phyloP scores from a whole-genome alignment of 2,113 vertebrate species.

The Polypterus senegalus region DNA sequence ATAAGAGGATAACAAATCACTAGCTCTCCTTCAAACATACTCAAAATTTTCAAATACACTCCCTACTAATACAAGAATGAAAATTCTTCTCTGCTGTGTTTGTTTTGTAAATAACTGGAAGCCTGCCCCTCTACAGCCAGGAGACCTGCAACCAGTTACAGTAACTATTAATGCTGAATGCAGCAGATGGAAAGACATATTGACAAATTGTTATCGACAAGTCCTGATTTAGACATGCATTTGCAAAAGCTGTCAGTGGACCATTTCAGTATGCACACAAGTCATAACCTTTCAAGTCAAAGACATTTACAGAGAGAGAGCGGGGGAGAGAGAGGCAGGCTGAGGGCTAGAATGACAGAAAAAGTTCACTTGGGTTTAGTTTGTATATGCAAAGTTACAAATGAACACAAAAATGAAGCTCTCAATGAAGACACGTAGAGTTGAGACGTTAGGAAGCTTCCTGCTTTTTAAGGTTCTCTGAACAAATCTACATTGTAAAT shows the following conservation, averaged over 20 bases:
- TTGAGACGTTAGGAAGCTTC: no score
- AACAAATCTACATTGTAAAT: no score
- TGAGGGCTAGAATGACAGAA: no score
- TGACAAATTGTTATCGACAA: constrained; percentile 58
- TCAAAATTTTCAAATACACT: constrained; percentile 15
- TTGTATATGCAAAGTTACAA: no score
- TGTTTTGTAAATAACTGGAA: constrained; percentile 36
- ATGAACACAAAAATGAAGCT: no score
- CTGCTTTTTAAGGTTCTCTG: no score
- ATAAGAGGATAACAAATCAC: no score
- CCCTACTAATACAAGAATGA: constrained; percentile 20
- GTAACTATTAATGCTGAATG: constrained; percentile 49
- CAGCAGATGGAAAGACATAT: constrained; percentile 47
- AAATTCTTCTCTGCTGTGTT: constrained; percentile 21
- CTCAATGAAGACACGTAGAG: no score
- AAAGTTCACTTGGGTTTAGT: no score
- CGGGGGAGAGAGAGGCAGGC: no score
- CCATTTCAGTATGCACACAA: constrained; percentile 28
- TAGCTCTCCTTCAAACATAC: no score
- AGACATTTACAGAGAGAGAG: background rate
- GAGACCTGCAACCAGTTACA: constrained; percentile 48
- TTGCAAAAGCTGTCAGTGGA: constrained; percentile 31
- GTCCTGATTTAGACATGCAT: constrained; percentile 49
- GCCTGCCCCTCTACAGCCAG: constrained; percentile 49
- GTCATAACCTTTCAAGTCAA: constrained; percentile 18